Conservation (phyloP, 2,113 vertebrate species). For the Porphyrio hochstetteri region DNA sequence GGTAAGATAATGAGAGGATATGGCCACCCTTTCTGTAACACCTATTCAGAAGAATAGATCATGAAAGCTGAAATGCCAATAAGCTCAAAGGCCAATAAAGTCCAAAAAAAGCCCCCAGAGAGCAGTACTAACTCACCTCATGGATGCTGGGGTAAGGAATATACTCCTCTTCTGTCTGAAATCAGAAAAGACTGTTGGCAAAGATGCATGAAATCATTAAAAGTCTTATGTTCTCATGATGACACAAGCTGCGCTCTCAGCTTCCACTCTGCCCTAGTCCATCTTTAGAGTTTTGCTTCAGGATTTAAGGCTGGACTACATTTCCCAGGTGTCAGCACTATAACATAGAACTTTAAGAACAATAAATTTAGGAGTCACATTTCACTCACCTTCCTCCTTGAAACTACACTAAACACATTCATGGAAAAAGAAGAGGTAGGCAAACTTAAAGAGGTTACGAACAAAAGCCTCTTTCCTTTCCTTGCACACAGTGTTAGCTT, state of each 20-base stretch:
- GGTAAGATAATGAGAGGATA: constrained; percentile 85
- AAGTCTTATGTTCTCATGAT: not conserved
- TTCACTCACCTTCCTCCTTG: not conserved
- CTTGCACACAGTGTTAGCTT: not conserved
- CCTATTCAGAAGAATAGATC: constrained; percentile 33
- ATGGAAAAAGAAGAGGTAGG: not conserved
- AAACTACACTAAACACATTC: not conserved
- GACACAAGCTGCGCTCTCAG: not conserved
- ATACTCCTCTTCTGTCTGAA: constrained; percentile 72
- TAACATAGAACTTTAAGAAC: not conserved
- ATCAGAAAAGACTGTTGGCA: constrained; percentile 24
- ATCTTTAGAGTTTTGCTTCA: not conserved
- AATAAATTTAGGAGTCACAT: not conserved
- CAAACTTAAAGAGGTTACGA: not conserved
- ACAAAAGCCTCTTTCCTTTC: not conserved
- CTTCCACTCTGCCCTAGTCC: not conserved
- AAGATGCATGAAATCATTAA: not conserved
- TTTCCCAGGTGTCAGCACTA: not conserved
- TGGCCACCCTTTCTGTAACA: constrained; percentile 79
- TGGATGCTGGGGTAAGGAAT: constrained; percentile 74
- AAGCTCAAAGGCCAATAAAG: not conserved
- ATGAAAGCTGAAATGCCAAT: not conserved
- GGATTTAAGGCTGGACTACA: not conserved
- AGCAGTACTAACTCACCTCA: constrained; percentile 53
- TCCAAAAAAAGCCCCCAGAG: not conserved